Base-by-base conservation (phyloP, 2,797 vertebrate genomes). In the Antennarius maculatus region DNA sequence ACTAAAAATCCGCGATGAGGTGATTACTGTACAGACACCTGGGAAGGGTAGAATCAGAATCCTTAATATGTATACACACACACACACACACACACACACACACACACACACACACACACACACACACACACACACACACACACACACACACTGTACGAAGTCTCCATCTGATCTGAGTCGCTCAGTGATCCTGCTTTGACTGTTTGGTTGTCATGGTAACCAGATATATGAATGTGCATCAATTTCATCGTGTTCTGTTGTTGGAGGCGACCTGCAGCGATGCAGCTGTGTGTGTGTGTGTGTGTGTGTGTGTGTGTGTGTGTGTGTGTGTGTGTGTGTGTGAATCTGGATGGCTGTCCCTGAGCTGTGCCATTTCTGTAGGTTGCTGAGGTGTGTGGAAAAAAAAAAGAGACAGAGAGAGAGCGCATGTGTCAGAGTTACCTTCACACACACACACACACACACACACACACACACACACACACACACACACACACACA, bases 171-270 rank as follows among this genome's bases (percentile, higher is more conserved):
- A 64, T 79, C 69, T 60, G 53, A 82, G 74, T 76, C 78, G 64
- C 54, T 73, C 65, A 65, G 18, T 79, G 81, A 73, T 65, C 74
- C 71, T 60, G 64, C 75, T 74, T 70, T 74, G 68, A 71, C 81
- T 79, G 84, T 71, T 74, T 67, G 50, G 88, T 88, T 79, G 76
- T 77, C 47, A 83, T 84, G 81, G 84, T 42, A 80, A 88, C 82
- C 56, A 74, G 59, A 68, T 50, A 18, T 23, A 46, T 66, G n/a
- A 61, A 10, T 62, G n/a, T 60, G 27, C 64, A 47, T 57, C 54
- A 17, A 39, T 71, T 45, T 62, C 17, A 50, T 54, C 67, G 77
- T 73, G 69, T 54, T 54, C n/a, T 69, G 23, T 15, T 27, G 12
- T 5, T 28, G 48, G 55, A 55, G 43, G 28, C 69, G 47, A 67